These are phyloP conservation scores for Stenodera caucasica DNA, from an alignment of 2,888 invertebrate species.

Conservation along the genomic window DNA sequence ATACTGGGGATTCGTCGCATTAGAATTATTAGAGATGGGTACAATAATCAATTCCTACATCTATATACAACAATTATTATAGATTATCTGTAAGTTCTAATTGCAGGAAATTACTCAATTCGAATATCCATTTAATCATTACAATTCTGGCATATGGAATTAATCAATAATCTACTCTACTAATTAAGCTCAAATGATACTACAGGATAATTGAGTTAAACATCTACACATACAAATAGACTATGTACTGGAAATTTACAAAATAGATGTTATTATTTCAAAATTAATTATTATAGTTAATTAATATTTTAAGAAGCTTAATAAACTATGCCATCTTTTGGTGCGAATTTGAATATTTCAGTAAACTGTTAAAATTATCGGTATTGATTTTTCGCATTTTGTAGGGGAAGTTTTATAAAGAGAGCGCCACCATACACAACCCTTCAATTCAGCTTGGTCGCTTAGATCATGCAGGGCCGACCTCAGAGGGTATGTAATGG, in stretches of 20 bases:
- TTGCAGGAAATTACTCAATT: not conserved
- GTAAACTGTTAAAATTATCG: not conserved
- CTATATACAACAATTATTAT: not conserved
- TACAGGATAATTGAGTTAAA: not conserved
- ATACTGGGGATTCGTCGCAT: constrained; percentile 35
- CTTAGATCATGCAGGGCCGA: too few species aligned
- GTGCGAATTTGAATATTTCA: not conserved
- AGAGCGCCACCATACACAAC: not conserved
- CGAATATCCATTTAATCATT: not conserved
- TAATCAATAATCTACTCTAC: not conserved
- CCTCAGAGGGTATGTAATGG: too few species aligned
- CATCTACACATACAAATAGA: not conserved
- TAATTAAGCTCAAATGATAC: not conserved
- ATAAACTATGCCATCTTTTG: not conserved
- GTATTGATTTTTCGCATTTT: not conserved
- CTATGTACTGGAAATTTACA: too few species aligned
- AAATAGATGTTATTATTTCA: too few species aligned
- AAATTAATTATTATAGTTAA: too few species aligned
- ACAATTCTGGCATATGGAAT: not conserved
- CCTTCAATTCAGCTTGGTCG: not conserved
- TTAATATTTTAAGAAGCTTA: not conserved
- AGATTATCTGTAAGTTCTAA: not conserved
- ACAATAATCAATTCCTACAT: constrained; percentile 9
- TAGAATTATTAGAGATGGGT: constrained; percentile 22
- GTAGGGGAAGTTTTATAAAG: not conserved